Conservation (phyloP, 2,113 vertebrate genomes). For the Calyptomena viridis region DNA sequence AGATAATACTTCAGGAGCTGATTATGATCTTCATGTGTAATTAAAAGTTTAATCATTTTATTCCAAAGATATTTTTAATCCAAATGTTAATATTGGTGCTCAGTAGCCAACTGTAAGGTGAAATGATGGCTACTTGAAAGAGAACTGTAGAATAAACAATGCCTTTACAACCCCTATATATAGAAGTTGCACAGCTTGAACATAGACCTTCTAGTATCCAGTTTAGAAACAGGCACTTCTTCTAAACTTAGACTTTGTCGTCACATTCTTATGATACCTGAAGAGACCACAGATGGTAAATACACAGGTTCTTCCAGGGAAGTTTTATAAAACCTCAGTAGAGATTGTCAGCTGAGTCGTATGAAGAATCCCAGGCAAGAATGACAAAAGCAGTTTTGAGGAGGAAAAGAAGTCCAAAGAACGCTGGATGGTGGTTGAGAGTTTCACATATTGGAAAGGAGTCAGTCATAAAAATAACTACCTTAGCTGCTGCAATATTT, state of each 20-base stretch:
- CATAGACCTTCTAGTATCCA: background rate
- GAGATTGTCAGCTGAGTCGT: background rate
- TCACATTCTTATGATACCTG: background rate
- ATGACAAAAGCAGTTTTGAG: background rate
- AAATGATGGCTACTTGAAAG: background rate
- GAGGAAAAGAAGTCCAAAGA: background rate
- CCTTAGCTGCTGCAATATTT: background rate
- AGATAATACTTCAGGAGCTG: background rate
- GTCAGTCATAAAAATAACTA: background rate
- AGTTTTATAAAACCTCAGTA: background rate
- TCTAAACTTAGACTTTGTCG: background rate
- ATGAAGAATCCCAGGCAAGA: background rate
- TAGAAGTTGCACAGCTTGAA: background rate
- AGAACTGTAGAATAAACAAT: background rate
- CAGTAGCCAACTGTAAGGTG: background rate
- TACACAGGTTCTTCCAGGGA: background rate
- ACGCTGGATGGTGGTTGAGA: background rate
- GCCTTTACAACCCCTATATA: background rate
- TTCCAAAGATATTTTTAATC: background rate
- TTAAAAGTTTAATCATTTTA: background rate
- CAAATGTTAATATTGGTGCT: background rate
- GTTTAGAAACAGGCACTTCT: background rate
- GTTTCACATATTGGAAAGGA: background rate
- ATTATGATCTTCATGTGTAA: background rate
- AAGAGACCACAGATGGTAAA: background rate